A percentile compares a stretch with the other conserved stretches of the same genome.
These are phyloP conservation scores for Phylloscopus trochilus DNA, from an alignment of 2,113 vertebrate species.

Conservation along the genomic window DNA sequence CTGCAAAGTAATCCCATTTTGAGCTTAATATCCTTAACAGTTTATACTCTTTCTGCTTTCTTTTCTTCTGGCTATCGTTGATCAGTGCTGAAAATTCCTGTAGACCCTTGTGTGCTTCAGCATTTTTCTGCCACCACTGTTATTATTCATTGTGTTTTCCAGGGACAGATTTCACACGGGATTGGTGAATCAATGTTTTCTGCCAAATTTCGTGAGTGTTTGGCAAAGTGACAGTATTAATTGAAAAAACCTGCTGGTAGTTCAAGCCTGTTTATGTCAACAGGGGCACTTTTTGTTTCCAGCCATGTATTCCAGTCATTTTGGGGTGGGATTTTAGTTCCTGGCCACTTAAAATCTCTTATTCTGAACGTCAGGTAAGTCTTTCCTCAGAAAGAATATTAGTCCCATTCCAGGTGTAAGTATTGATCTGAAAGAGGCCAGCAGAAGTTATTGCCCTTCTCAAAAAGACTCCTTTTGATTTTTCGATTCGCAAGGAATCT, in stretches of 20 bases:
- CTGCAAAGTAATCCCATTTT: background rate
- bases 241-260: background rate
- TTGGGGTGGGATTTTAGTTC: background rate
- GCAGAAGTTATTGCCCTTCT: background rate
- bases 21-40: background rate
- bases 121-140: background rate
- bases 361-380: background rate
- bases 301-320: background rate
- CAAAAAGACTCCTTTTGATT: background rate
- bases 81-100: background rate
- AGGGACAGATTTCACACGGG: background rate
- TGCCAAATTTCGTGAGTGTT: slow-evolving; percentile 3
- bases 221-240: slow-evolving; percentile 24
- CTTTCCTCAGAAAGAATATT: background rate
- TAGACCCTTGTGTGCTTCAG: background rate
- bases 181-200: background rate
- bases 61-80: background rate
- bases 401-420: background rate
- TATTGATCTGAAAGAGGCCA: background rate
- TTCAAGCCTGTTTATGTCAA: background rate
- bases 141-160: background rate
- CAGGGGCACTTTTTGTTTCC: background rate
- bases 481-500: background rate
- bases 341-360: background rate
- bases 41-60: background rate